Percentiles rank a stretch among this genome's conserved stretches.
Evolutionary conservation across 2,888 invertebrate species (phyloP).

Genomic region (Periphyllus acericola): DNA sequence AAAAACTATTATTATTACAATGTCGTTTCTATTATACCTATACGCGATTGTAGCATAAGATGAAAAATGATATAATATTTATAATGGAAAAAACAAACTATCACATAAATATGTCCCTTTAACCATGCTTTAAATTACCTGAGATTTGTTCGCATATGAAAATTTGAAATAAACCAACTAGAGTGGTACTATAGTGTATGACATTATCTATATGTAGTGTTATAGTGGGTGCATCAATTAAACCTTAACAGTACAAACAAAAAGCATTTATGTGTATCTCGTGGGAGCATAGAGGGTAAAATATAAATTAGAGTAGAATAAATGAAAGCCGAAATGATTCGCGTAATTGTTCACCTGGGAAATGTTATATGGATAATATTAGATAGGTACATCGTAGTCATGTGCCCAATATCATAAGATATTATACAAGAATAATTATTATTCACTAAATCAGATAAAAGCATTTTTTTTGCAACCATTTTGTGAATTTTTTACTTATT

Average conservation of each 20-base stretch:
- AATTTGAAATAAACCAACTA: neutral
- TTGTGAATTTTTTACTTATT: neutral
- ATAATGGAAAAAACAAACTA: no score
- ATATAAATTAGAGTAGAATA: neutral
- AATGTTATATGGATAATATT: neutral
- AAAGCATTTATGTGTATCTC: constrained; percentile 11
- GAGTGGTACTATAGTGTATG: neutral
- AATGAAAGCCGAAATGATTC: constrained; percentile 20
- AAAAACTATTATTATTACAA: no score
- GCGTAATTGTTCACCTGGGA: constrained; percentile 3
- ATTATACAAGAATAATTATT: neutral
- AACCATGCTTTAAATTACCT: neutral
- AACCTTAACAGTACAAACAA: neutral
- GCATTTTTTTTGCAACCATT: neutral
- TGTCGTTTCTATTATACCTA: no score
- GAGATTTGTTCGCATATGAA: neutral
- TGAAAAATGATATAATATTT: no score
- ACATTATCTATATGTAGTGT: no score
- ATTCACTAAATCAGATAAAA: neutral
- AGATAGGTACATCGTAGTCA: neutral
- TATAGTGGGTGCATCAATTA: neutral
- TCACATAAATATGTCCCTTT: no score
- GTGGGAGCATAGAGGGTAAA: neutral
- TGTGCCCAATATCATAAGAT: neutral
- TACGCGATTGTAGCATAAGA: no score